Evolutionary conservation across 2,797 vertebrate species (phyloP).

Genomic region (Enteromius viviparus): DNA sequence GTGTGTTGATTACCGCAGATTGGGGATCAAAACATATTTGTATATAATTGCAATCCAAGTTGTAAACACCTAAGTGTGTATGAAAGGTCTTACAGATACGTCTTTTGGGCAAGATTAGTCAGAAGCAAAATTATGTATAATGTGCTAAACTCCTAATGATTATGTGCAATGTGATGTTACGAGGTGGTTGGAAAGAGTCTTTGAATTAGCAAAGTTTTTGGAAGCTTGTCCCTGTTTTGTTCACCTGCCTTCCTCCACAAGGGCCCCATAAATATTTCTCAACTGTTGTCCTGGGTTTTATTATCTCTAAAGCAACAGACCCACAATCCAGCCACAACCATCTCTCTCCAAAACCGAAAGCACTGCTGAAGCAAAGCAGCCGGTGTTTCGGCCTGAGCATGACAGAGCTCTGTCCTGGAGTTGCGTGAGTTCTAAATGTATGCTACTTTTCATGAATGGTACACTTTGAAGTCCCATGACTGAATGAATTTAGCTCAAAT

Average conservation of each 20-base stretch:
- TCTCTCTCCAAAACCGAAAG: constrained; percentile 3
- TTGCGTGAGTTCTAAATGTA: neutral
- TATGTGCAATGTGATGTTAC: neutral
- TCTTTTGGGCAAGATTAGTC: neutral
- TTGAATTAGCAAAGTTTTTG: neutral
- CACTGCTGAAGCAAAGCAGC: neutral
- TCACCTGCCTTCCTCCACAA: neutral
- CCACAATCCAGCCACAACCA: neutral
- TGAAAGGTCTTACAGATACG: neutral
- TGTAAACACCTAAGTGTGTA: neutral
- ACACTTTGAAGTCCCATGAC: constrained; percentile 3
- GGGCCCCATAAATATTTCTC: neutral
- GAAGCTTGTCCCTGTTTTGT: neutral
- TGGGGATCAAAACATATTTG: neutral
- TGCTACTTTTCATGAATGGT: neutral
- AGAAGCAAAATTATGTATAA: neutral
- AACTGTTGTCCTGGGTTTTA: neutral
- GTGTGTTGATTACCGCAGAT: neutral
- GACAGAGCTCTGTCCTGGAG: neutral
- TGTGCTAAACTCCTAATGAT: constrained; percentile 11
- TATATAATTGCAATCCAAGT: neutral
- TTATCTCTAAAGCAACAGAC: constrained; percentile 24
- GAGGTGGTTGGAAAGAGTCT: neutral
- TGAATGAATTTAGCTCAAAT: neutral
- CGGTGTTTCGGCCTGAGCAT: neutral